A percentile compares a stretch with the other conserved stretches of the same genome.
These are phyloP conservation scores for Ptychobarbus kaznakovi DNA, from an alignment of 2,797 vertebrate species.

Conservation along the genomic window DNA sequence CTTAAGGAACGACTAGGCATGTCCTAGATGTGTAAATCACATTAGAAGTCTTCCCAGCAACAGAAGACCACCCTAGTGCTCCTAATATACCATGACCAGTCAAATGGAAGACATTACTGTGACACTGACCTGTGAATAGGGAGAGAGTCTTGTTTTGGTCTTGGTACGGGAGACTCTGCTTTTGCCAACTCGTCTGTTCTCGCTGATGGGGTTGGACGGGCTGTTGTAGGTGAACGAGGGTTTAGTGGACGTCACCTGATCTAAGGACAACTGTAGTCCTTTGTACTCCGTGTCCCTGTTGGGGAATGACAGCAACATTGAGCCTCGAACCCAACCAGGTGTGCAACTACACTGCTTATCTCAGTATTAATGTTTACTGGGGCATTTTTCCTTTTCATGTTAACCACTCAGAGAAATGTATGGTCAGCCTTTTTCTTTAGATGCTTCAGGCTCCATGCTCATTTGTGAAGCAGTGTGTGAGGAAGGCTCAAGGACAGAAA, in stretches of 20 bases:
- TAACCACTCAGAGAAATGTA: conserved; percentile 57
- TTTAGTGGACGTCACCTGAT: conserved; percentile 90
- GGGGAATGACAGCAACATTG: conserved; percentile 39
- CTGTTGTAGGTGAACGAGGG: conserved; percentile 84
- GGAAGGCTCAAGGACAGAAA: conserved; percentile 54
- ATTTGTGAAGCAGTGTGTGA: conserved; percentile 37
- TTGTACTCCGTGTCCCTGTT: conserved; percentile 95
- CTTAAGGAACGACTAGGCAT: neutral
- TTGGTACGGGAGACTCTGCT: conserved; percentile 84
- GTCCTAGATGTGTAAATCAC: conserved; percentile 14
- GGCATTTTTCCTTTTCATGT: conserved; percentile 45
- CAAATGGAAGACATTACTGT: neutral
- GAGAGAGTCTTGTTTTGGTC: conserved; percentile 91
- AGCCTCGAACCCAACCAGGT: neutral
- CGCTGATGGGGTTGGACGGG: conserved; percentile 78
- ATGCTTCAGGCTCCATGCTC: conserved; percentile 65
- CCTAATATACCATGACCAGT: neutral
- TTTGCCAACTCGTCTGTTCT: conserved; percentile 85
- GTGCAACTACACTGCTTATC: conserved; percentile 21
- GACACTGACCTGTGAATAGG: conserved; percentile 90
- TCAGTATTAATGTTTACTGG: conserved; percentile 54
- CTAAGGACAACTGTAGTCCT: conserved; percentile 94
- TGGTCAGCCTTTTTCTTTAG: conserved; percentile 65
- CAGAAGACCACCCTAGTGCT: neutral
- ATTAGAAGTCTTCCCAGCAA: neutral